Base-by-base conservation (phyloP, 2,888 invertebrate species). In the Archips crataeganus region DNA sequence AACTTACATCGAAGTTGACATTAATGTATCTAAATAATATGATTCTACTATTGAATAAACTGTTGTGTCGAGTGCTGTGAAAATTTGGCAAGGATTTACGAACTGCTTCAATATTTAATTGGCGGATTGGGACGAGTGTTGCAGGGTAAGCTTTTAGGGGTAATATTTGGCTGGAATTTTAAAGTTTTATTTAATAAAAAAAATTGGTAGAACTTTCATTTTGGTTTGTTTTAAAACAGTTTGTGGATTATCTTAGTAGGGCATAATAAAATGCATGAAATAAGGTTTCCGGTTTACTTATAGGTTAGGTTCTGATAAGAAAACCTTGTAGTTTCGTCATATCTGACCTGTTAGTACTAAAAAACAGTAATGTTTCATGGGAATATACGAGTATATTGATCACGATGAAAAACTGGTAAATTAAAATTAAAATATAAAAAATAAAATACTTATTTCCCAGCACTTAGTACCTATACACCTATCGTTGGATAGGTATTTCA, bases 61-160 rank as follows among this genome's bases (percentile, higher is more conserved):
- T 72, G 62, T n/a, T 67, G 66, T 71, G 13, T 8, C 5, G 34
- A 11, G 68, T 68, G 57, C 11, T 68, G 60, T 71, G 71, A 60
- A 60, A 34, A 8, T 8, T 11, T 49, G 34, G 23, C 39, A 10
- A 13, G 47, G 5, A 42, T 42, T 11, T 9, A 11, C 3, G 32
- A 13, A 39, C 62, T 67, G 49, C 49, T 64, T 64, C 2, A 45
- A 45, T 45, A 62, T 5, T 64, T 49, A 64, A 23, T 47, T 39
- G 42, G 32, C 32, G 49, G 6, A 32, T 9, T 47, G 13, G 47
- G 34, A 49, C 11, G 10, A n/a, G 11, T n/a, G 49, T 23, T 6
- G 36, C 60, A 64, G 39, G 45, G 62, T 62, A 42, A 62, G 61
- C 15, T 10, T 15, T 39, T 62, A 39, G 5, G 4, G 10, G 15